Evolutionary conservation across 2,113 vertebrate genomes (phyloP).

Genomic region (Nannobrachium achirus): DNA sequence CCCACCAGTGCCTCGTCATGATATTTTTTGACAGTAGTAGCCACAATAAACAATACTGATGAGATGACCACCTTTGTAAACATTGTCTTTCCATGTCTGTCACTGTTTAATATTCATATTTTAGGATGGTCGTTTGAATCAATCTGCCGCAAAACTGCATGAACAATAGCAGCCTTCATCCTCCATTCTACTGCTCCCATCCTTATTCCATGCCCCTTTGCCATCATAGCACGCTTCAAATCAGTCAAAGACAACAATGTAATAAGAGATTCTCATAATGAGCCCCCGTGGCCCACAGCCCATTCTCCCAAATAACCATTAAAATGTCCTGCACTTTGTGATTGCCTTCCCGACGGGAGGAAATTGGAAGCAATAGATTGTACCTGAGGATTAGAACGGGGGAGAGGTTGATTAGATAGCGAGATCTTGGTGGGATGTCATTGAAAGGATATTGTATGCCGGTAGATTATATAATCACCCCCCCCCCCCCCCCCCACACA

Average conservation of each 20-base stretch:
- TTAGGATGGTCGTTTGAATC: conserved; percentile 10
- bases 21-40: not conserved
- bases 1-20: too few species aligned
- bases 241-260: conserved; percentile 62
- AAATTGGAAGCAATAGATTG: conserved; percentile 66
- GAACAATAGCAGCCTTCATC: conserved; percentile 34
- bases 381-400: conserved; percentile 50
- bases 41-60: not conserved
- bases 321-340: conserved; percentile 58
- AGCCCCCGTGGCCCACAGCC: conserved; percentile 60
- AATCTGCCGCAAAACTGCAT: conserved; percentile 41
- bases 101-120: conserved; percentile 6
- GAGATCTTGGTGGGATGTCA: conserved; percentile 50
- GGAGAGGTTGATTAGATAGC: conserved; percentile 53
- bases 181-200: conserved; percentile 17
- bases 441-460: conserved; percentile 27
- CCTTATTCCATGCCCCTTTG: conserved; percentile 9
- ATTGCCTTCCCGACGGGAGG: conserved; percentile 60
- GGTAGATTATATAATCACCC: too few species aligned
- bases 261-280: conserved; percentile 59
- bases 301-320: conserved; percentile 64
- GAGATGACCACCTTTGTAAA: not conserved
- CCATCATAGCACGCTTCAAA: conserved; percentile 43
- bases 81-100: not conserved
- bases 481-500: too few species aligned